Conservation (phyloP, 2,888 invertebrate species). For the Nymphalis urticae region DNA sequence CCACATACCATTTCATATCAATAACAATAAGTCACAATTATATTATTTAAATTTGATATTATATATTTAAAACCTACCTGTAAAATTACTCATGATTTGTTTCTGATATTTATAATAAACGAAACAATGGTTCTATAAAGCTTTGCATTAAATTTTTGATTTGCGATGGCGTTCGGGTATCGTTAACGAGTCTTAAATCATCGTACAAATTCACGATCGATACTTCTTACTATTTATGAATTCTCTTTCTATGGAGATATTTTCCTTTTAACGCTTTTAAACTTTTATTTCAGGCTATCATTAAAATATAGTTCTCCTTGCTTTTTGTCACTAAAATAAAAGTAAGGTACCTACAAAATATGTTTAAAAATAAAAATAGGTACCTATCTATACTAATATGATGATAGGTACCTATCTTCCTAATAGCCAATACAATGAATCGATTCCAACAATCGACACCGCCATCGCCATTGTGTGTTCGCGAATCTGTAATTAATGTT, state of each 20-base stretch:
- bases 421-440: slow-evolving; percentile 35
- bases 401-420: slow-evolving; percentile 28
- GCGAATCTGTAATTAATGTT: slow-evolving; percentile 39
- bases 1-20: no score
- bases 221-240: slow-evolving; percentile 48
- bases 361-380: no score
- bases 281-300: neutral
- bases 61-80: no score
- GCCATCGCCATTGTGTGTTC: slow-evolving; percentile 37
- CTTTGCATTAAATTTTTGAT: slow-evolving; percentile 50
- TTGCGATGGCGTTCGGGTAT: slow-evolving; percentile 62
- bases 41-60: no score
- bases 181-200: slow-evolving; percentile 47
- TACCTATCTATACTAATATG: slow-evolving; percentile 11
- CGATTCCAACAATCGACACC: slow-evolving; percentile 32
- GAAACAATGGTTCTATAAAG: no score
- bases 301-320: slow-evolving; percentile 7
- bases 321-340: neutral
- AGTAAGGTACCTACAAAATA: no score
- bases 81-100: no score
- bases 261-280: neutral
- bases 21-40: no score
- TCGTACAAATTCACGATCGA: slow-evolving; percentile 50
- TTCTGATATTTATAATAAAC: no score
- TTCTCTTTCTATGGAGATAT: slow-evolving; percentile 33